Conservation (phyloP, 2,888 invertebrate species). For the Lithophane ornitopus region DNA sequence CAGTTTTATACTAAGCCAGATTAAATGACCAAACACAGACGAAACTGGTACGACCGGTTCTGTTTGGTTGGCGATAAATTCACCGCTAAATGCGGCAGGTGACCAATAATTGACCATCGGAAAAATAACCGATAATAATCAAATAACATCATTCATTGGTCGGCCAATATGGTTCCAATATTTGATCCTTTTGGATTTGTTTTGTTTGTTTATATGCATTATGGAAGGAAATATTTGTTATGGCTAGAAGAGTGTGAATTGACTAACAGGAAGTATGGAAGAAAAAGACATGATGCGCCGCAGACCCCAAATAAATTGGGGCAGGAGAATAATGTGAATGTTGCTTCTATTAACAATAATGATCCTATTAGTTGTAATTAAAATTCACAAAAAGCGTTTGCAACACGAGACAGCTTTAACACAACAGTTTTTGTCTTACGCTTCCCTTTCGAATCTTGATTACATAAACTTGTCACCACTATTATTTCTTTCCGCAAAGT, state of each 20-base stretch:
- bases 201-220: background rate
- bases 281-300: background rate
- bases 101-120: slow-evolving; percentile 23
- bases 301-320: background rate
- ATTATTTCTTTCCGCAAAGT: slow-evolving; percentile 29
- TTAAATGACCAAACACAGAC: slow-evolving; percentile 46
- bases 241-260: background rate
- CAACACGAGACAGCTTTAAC: slow-evolving; percentile 18
- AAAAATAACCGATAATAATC: slow-evolving; percentile 11
- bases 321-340: background rate
- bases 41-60: slow-evolving; percentile 52
- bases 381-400: slow-evolving; percentile 13
- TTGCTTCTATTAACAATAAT: slow-evolving; percentile 3
- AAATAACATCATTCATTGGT: slow-evolving; percentile 16
- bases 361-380: background rate
- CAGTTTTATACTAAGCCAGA: slow-evolving; percentile 46
- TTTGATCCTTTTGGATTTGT: background rate
- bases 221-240: background rate
- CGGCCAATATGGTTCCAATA: background rate
- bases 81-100: slow-evolving; percentile 27
- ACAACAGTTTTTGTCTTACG: slow-evolving; percentile 30
- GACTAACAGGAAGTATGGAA: background rate
- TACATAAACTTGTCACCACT: slow-evolving; percentile 46
- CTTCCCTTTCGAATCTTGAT: slow-evolving; percentile 42
- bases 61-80: slow-evolving; percentile 44